phyloP scores from a whole-genome alignment of 2,113 vertebrate species.

The Dryoscopus gambensis region DNA sequence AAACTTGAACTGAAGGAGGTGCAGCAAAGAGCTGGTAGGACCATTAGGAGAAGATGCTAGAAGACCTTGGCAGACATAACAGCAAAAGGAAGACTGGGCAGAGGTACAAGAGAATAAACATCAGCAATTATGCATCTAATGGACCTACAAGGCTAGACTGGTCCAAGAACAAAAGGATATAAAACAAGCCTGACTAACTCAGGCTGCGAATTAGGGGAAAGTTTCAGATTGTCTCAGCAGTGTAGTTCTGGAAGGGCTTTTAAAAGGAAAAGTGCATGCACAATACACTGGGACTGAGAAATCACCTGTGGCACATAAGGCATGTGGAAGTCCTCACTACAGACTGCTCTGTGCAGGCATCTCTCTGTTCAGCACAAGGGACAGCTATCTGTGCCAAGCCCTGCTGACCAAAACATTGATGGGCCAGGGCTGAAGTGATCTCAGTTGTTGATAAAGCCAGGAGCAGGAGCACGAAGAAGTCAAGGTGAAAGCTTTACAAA shows the following conservation, averaged over 20 bases:
- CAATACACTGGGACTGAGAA: not conserved
- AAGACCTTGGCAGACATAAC: not conserved
- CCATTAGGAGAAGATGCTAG: not conserved
- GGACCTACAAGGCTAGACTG: not conserved
- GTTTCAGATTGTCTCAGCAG: not conserved
- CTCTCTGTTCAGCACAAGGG: not conserved
- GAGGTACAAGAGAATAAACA: not conserved
- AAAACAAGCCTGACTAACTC: not conserved
- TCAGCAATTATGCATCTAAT: not conserved
- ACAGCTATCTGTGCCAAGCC: not conserved
- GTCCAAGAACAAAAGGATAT: not conserved
- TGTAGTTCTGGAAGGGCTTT: not conserved
- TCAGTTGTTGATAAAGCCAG: not conserved
- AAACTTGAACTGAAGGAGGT: not conserved
- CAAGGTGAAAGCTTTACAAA: not conserved
- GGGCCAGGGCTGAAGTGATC: not conserved
- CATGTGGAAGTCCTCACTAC: not conserved
- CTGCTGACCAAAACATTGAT: not conserved
- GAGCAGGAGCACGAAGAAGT: not conserved
- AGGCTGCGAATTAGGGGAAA: not conserved
- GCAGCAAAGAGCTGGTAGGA: not conserved
- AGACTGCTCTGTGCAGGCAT: fast-evolving
- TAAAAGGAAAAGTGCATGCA: not conserved
- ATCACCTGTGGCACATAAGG: not conserved
- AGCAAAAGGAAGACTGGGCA: not conserved